phyloP scores from a whole-genome alignment of 2,888 invertebrate species.

The Lottia scabra region DNA sequence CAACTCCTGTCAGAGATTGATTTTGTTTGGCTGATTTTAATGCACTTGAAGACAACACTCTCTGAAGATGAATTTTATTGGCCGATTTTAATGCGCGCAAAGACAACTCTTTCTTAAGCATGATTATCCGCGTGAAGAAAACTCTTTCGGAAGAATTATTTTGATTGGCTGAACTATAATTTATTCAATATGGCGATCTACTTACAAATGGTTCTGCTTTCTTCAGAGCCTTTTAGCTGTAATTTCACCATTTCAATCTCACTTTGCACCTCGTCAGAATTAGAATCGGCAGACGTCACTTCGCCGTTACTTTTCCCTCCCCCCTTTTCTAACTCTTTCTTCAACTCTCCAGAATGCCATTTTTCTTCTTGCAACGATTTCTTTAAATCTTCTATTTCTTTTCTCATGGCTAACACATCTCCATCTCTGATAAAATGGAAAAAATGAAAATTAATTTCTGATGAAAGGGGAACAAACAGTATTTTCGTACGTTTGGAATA shows the following conservation, averaged over 20 bases:
- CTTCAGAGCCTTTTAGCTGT: constrained; percentile 71
- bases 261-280: constrained; percentile 44
- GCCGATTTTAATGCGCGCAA: too few relatives aligned
- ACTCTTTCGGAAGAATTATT: too few relatives aligned
- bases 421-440: constrained; percentile 50
- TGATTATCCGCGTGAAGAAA: too few relatives aligned
- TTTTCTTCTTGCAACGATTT: constrained; percentile 66
- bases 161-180: too few relatives aligned
- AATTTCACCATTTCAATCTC: constrained; percentile 66
- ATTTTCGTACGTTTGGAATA: too few relatives aligned
- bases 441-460: background rate
- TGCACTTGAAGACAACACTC: too few relatives aligned
- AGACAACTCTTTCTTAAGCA: too few relatives aligned
- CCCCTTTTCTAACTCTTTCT: constrained; percentile 66
- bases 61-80: too few relatives aligned
- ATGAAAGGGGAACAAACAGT: too few relatives aligned
- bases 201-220: constrained; percentile 71
- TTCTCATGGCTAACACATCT: constrained; percentile 64
- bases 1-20: too few relatives aligned
- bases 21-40: too few relatives aligned
- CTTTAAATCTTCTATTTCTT: constrained; percentile 66
- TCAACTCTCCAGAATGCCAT: constrained; percentile 68
- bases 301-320: constrained; percentile 18
- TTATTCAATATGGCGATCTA: too few relatives aligned
- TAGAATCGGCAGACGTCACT: background rate